Conservation (phyloP, 1,140 invertebrate genomes). For the Tigriopus japonicus region DNA sequence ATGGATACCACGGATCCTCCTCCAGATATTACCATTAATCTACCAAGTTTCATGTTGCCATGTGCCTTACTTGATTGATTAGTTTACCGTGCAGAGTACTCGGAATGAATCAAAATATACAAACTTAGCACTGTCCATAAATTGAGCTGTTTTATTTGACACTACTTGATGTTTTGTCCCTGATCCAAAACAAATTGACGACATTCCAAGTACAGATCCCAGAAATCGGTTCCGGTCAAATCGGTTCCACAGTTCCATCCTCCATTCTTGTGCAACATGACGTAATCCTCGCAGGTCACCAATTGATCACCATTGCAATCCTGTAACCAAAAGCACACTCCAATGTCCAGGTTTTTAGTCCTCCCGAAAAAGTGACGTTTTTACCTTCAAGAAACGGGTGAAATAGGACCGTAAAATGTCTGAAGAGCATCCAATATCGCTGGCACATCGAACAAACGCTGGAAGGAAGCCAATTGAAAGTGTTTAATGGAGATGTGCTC, state of each 20-base stretch:
- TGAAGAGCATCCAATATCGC: background rate
- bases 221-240: slow-evolving; percentile 1
- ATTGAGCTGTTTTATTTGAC: too few species aligned
- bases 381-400: background rate
- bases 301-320: slow-evolving; percentile 9
- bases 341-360: too few species aligned
- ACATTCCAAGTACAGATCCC: background rate
- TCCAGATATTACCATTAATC: too few species aligned
- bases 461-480: background rate
- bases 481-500: too few species aligned
- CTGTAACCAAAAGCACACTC: too few species aligned
- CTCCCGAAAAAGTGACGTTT: background rate
- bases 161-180: background rate
- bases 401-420: background rate
- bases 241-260: slow-evolving; percentile 2
- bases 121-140: too few species aligned
- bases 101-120: too few species aligned
- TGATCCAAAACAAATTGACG: background rate
- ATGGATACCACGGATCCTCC: too few species aligned
- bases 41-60: too few species aligned
- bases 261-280: slow-evolving; percentile 12
- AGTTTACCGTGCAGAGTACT: too few species aligned
- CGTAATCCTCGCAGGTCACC: slow-evolving; percentile 12
- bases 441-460: background rate
- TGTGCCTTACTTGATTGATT: too few species aligned